Evolutionary conservation across 2,113 vertebrate genomes (phyloP), one percentile per base, ranked within the genome.

Genomic region (Cebidichthys violaceus): DNA sequence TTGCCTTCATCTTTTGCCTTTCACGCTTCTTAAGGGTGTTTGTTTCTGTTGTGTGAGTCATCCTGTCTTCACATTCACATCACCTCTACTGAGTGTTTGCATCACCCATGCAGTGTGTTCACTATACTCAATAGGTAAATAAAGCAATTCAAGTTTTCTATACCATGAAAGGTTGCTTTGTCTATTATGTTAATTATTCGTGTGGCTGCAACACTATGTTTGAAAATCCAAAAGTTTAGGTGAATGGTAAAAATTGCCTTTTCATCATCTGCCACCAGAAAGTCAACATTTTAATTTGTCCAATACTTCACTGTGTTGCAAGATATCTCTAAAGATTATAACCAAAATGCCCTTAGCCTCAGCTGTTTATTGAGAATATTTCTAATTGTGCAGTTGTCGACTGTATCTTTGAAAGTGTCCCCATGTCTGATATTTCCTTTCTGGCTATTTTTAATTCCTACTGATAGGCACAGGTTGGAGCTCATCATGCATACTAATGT

Each of bases 401-500:
- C n/a, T 41, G 70, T 41, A 17, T 41, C 22, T 20, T 54, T 71
- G 11, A 52, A 15, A 27, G 11, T 13, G 22, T 31, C 43, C 45
- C 47, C 27, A 50, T 37, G 22, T 22, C 54, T 43, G n/a, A 31
- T 65, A 6, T 65, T 10, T 20, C 33, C 20, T 5, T 41, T 18
- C 0, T 13, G n/a, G 29, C 37, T 2, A 2, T 78, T 69, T 81
- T 33, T 13, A 70, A 13, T 11, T 29, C 43, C 43, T 45, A 31
- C 61, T n/a, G 67, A 33, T 2, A 37, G 57, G 33, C 47, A 45
- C 78, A 39, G 29, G 29, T 62, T 76, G 70, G 24, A 65, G 27
- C 62, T 69, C 45, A 70, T 77, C 80, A 83, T 68, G 50, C 69
- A 71, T 70, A 27, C n/a, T 75, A 41, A 68, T 72, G 76, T 45